Base-by-base conservation (phyloP, 2,113 vertebrate genomes). In the Zapus hudsonius region DNA sequence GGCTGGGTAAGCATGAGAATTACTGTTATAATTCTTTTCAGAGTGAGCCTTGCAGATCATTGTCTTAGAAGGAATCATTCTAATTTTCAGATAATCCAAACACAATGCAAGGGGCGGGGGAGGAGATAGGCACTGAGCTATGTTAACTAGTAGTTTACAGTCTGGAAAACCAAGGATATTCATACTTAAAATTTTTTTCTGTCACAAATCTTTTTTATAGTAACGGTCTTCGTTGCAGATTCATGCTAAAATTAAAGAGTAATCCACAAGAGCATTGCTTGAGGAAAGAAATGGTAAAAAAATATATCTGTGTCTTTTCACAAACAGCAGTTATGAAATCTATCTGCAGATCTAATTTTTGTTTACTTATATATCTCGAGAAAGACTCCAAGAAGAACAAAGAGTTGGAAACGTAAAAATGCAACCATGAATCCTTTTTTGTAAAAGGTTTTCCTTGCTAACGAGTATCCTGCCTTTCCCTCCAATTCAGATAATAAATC, bases 21-120 rank as follows among this genome's bases (percentile, higher is more conserved):
- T 91, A 59, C 74, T 91, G 57, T 94, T 93, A 85, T 67, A 94
- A 93, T 95, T 94, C 93, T 93, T 94, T 36, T 79, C 13, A 1
- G 55, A 63, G 40, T 13, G 44, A 91, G 59, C 40, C 33, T 79
- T 85, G 5, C 2, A 88, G 69, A 61, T 23, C 59, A 83, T 91
- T 94, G 78, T 93, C 52, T 79, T 89, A 66, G 57, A 78, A 93
- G 57, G 7, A 81, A n/a, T 42, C 66, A 40, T 75, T 86, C 75
- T 86, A 59, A 92, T 84, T 89, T 89, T 90, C 16, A 89, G 55
- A 72, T 88, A 87, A 95, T 52, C 25, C 52, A 84, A 81, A 83
- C 44, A 67, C 2, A 84, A 17, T 64, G 29, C n/a, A 67, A 5
- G n/a, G 11, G 1, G 1, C 59, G 57, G 22, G 17, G 82, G 92